Conservation (phyloP, 1,140 invertebrate genomes). For the Chironomus striatipennis region DNA sequence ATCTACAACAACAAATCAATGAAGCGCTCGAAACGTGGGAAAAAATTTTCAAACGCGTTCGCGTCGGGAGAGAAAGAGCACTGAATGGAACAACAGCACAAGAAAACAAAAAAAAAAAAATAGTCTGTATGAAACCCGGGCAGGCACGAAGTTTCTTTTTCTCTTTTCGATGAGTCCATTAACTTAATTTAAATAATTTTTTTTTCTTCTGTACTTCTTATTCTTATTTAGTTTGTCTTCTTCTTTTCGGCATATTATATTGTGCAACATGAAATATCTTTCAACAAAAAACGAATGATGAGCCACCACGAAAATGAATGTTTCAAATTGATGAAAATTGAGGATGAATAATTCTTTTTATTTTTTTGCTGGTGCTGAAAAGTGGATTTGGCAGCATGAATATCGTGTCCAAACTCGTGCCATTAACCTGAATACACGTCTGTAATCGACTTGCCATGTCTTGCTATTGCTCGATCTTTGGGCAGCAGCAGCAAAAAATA, state of each 20-base stretch:
- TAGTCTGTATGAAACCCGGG: neutral
- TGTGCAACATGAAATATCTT: slow-evolving; percentile 8
- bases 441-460: neutral
- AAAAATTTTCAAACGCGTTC: neutral
- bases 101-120: neutral
- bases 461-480: neutral
- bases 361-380: neutral
- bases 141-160: neutral
- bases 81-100: slow-evolving; percentile 18
- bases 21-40: slow-evolving; percentile 14
- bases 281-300: neutral
- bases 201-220: neutral
- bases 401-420: neutral
- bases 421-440: neutral
- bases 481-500: neutral
- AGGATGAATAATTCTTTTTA: neutral
- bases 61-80: neutral
- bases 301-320: slow-evolving; percentile 1
- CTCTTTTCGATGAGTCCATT: neutral
- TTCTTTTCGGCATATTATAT: neutral
- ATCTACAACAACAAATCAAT: slow-evolving; percentile 20
- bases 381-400: neutral
- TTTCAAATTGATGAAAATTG: neutral
- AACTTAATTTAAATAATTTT: slow-evolving; percentile 7
- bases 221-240: neutral